Evolutionary conservation across 2,113 vertebrate genomes (phyloP), one percentile per base, ranked within the genome.

Genomic region (Polyodon spathula): DNA sequence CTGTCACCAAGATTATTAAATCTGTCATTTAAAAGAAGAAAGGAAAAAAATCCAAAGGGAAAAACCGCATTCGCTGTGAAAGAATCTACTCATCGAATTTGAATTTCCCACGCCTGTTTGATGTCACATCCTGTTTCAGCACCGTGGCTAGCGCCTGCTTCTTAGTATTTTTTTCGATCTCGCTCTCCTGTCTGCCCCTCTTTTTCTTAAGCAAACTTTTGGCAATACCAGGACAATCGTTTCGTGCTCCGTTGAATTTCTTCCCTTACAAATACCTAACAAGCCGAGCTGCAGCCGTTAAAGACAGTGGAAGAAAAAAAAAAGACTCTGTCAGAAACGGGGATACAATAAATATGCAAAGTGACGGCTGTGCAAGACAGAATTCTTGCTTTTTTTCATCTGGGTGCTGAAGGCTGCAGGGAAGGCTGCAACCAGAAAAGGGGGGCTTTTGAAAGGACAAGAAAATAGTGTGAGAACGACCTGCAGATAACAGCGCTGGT

Each of bases 51-150:
- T 41, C 7, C 53, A 15, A 40, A 16, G 41, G 43, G 15, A 15
- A 14, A 15, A 17, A 7, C 40, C 63, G 27, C 14, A 37, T 60
- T n/a, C 2, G 4, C 8, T 8, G 12, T 44, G 2, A 12, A 44
- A 44, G 1, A 44, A 7, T 44, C n/a, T n/a, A 15, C 37, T 44
- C 44, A 40, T 54, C 43, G 62, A 63, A 71, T 82, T 92, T 87
- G 70, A 89, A 91, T 86, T 84, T 88, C 87, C 84, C 89, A 88
- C 89, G 79, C 85, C 78, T 38, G 54, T 5, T 56, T 84, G 83
- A 91, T 87, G 88, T 86, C 85, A 90, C 85, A 91, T 94, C 91
- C 90, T 89, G 10, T 80, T 77, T 73, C 77, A 78, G 73, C 67
- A 69, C 71, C 76, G 63, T 53, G 78, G 67, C 80, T 78, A 83